A percentile compares a stretch with the other conserved stretches of the same genome.
Conservation (phyloP, 2,888 invertebrate genomes). For the Habroteleia sp. region DNA sequence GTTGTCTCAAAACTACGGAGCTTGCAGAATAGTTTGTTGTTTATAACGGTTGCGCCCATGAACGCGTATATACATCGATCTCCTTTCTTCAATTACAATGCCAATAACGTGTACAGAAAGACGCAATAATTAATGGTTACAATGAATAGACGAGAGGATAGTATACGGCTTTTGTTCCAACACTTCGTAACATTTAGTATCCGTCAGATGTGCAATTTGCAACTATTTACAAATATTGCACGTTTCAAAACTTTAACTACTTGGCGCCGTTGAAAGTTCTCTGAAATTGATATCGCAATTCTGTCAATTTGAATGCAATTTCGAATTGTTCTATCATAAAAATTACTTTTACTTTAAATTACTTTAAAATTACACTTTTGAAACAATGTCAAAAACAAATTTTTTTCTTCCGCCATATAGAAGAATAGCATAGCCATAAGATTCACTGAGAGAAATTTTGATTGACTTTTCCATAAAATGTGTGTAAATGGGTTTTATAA, state of each 20-base stretch:
- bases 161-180: constrained; percentile 69
- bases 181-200: constrained; percentile 76
- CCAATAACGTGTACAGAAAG: constrained; percentile 68
- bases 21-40: constrained; percentile 28
- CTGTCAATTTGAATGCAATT: background rate
- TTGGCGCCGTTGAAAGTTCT: constrained; percentile 41
- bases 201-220: constrained; percentile 51
- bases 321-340: constrained; percentile 6
- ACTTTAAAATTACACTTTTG: too few relatives aligned
- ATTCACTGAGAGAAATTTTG: too few relatives aligned
- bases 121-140: constrained; percentile 77
- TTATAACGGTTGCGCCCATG: constrained; percentile 42
- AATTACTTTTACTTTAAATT: constrained; percentile 18
- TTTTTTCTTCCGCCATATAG: too few relatives aligned
- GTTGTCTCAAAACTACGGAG: constrained; percentile 47
- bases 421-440: too few relatives aligned
- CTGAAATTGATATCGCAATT: constrained; percentile 33
- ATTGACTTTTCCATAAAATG: too few relatives aligned
- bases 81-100: constrained; percentile 78
- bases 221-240: constrained; percentile 43
- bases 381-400: too few relatives aligned
- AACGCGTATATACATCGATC: constrained; percentile 42
- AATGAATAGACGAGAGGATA: constrained; percentile 69
- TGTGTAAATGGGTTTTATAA: too few relatives aligned
- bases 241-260: constrained; percentile 38